These are phyloP conservation scores for Drosophila melanica DNA, from an alignment of 1,140 invertebrate species.

Conservation along the genomic window DNA sequence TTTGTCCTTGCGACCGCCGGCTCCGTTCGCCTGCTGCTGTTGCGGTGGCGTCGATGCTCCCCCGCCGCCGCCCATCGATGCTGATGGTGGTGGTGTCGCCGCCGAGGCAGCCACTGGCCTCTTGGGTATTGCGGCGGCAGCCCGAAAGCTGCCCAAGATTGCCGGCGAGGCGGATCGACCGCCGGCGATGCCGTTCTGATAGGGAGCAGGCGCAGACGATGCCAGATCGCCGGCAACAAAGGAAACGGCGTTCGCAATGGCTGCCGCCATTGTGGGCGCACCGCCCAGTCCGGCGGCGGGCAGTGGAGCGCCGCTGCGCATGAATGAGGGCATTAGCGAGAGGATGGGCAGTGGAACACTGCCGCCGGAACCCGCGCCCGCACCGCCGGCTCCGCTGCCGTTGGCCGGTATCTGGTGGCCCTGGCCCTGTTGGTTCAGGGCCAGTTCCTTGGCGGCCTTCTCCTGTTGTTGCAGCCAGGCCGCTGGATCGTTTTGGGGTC, in stretches of 20 bases:
- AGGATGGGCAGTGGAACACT: slow-evolving; percentile 84
- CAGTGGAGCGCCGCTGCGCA: slow-evolving; percentile 84
- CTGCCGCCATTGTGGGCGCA: slow-evolving; percentile 49
- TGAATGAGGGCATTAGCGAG: slow-evolving; percentile 83
- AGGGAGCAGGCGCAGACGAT: slow-evolving; percentile 44
- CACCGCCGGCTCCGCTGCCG: slow-evolving; percentile 53
- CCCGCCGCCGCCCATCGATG: slow-evolving; percentile 28
- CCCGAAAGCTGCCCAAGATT: slow-evolving; percentile 73
- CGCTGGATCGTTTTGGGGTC: slow-evolving; percentile 80
- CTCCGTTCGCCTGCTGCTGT: slow-evolving; percentile 57
- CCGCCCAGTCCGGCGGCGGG: slow-evolving; percentile 85
- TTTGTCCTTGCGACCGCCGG: slow-evolving; percentile 56
- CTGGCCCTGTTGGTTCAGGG: slow-evolving; percentile 84
- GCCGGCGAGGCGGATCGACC: slow-evolving; percentile 75
- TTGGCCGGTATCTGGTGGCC: slow-evolving; percentile 42
- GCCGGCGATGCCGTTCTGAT: slow-evolving; percentile 83
- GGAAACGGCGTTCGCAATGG: slow-evolving; percentile 36
- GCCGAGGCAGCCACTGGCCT: slow-evolving; percentile 39
- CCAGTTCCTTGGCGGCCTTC: slow-evolving; percentile 83
- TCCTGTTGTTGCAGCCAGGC: slow-evolving; percentile 83
- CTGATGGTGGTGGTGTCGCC: slow-evolving; percentile 44
- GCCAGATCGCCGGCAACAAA: not conserved
- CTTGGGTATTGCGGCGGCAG: slow-evolving; percentile 73
- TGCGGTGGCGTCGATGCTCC: slow-evolving; percentile 54
- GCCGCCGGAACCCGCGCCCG: slow-evolving; percentile 52